Evolutionary conservation across 2,888 invertebrate species (phyloP).

Genomic region (Hecatera dysodea): DNA sequence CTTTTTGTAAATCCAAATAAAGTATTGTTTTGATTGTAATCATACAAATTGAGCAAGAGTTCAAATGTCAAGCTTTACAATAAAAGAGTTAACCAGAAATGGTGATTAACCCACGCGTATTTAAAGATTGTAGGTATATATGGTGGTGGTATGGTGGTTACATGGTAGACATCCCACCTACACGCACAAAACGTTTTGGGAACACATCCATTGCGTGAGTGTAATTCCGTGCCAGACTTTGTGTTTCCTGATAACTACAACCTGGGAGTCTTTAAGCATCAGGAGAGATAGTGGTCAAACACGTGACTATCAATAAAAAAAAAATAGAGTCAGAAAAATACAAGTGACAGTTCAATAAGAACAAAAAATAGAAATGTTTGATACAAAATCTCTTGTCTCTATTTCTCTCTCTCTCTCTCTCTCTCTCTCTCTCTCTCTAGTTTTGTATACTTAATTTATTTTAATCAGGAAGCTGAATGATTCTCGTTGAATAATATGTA

Average conservation of each 20-base stretch:
- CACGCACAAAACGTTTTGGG: too few species aligned
- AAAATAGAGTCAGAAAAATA: not conserved
- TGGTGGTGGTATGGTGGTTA: too few species aligned
- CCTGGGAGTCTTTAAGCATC: too few species aligned
- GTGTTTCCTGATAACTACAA: too few species aligned
- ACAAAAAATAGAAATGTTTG: conserved; percentile 32
- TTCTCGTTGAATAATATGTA: conserved; percentile 43
- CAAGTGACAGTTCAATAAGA: not conserved
- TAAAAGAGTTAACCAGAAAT: conserved; percentile 2
- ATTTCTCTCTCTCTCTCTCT: too few species aligned
- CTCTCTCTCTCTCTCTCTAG: too few species aligned
- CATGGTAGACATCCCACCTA: too few species aligned
- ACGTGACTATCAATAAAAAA: too few species aligned
- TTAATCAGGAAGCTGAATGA: conserved; percentile 25
- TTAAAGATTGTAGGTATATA: not conserved
- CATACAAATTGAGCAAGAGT: conserved; percentile 18
- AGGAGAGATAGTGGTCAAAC: too few species aligned
- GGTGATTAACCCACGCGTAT: not conserved
- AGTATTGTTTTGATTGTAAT: not conserved
- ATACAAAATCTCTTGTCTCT: conserved; percentile 11
- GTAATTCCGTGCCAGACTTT: too few species aligned
- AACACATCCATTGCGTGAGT: too few species aligned
- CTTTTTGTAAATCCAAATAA: conserved; percentile 9
- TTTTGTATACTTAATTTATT: too few species aligned
- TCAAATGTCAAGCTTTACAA: conserved; percentile 32